phyloP scores from a whole-genome alignment of 53 echinoderm and acorn worm genomes.

The Holothuria leucospilota region DNA sequence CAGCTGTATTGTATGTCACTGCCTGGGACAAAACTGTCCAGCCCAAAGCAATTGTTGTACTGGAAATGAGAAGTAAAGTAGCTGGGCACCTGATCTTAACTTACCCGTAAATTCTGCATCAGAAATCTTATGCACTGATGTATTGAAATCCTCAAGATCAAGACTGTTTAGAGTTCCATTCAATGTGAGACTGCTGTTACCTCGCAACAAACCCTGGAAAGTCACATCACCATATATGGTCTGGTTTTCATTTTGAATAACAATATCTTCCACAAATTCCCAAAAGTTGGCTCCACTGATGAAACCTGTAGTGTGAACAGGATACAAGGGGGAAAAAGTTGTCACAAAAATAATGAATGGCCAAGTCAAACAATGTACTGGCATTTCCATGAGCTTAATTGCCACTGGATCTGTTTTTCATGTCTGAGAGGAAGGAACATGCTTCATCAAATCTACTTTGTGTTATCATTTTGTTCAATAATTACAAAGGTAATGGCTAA shows the following conservation, averaged over 20 bases:
- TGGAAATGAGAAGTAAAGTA: too few species aligned
- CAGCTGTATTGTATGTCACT: too few species aligned
- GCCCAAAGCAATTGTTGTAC: too few species aligned
- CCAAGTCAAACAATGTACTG: too few species aligned
- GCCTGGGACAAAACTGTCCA: too few species aligned
- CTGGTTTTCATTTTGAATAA: slow-evolving; percentile 53
- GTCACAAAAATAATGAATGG: too few species aligned
- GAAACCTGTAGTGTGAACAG: background rate
- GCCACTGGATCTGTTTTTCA: too few species aligned
- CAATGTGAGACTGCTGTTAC: slow-evolving; percentile 21
- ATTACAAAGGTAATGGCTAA: too few species aligned
- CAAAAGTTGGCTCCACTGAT: slow-evolving; percentile 31
- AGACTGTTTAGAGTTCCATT: slow-evolving; percentile 19
- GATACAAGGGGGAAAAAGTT: background rate
- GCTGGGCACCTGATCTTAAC: background rate
- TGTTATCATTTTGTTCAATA: too few species aligned
- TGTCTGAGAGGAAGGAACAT: too few species aligned
- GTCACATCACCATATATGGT: slow-evolving; percentile 64
- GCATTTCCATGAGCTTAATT: too few species aligned
- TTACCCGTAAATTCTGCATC: slow-evolving; percentile 31
- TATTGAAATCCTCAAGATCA: slow-evolving; percentile 14
- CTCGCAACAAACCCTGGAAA: background rate
- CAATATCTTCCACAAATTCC: slow-evolving; percentile 61
- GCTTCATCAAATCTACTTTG: too few species aligned
- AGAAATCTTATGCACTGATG: slow-evolving; percentile 9